Base-by-base conservation (phyloP, 2,797 vertebrate genomes). In the Balearica regulorum region DNA sequence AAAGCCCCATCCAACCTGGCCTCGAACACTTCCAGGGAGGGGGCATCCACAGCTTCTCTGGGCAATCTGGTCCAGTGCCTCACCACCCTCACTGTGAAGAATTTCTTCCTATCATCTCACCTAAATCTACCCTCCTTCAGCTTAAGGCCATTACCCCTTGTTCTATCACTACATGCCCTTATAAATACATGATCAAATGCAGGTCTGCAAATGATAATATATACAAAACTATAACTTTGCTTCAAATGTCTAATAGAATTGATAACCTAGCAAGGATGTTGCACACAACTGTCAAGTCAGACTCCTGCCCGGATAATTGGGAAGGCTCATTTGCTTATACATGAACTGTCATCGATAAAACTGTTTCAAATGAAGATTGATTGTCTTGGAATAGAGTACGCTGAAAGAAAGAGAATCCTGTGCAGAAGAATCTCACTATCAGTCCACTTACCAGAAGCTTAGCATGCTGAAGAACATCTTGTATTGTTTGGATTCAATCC, bases 381-480 rank as follows among this genome's bases (percentile, higher is more conserved):
- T 94, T 53, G 18, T 91, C 90, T 95, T 85, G 62, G 49, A 96
- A 89, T 69, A 84, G 66, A 57, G 37, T 62, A 69, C 2, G 1
- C 58, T 93, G 77, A 95, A 76, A 93, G n/a, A 91, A 90, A 95
- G 66, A 93, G 35, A 46, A 94, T 82, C 49, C 29, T 93, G 13
- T 89, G 66, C 78, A 97, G 94, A 96, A 83, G 31, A 15, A 96
- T 86, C 87, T 92, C 77, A 93, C 84, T 96, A 69, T 94, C 93
- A 88, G 95, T 94, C 97, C 96, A 94, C 76, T 97, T 96, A 97
- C 91, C 95, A 98, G 96, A 98, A 98, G 92, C 69, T 93, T 94
- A 98, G 92, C 96, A 97, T 98, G 95, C 88, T 97, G 97, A 90
- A 94, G 96, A 98, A 97, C 98, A 98, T 98, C 97, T 98, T 98